These are phyloP conservation scores for Dicranocentrus wangi DNA, from an alignment of 2,888 invertebrate species.

Conservation along the genomic window DNA sequence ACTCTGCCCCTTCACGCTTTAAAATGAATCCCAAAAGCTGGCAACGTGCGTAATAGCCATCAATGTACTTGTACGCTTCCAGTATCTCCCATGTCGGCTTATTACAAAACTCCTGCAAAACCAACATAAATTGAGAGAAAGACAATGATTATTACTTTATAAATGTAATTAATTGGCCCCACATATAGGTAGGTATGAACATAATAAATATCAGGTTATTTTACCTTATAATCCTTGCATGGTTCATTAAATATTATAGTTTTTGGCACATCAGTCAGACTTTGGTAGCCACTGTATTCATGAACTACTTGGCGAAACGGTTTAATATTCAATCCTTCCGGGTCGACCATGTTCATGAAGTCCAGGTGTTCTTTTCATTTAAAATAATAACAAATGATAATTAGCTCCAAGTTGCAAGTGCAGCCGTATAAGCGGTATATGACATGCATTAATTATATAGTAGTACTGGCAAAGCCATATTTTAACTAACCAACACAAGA, in stretches of 20 bases:
- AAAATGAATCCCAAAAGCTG: constrained; percentile 89
- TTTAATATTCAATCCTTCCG: constrained; percentile 84
- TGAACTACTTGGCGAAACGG: constrained; percentile 92
- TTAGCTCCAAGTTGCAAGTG: background rate
- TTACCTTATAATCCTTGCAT: constrained; percentile 76
- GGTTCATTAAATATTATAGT: constrained; percentile 84
- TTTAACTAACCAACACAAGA: constrained; percentile 88
- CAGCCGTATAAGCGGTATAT: too few relatives aligned
- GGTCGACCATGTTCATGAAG: constrained; percentile 87
- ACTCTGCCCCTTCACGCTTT: constrained; percentile 87
- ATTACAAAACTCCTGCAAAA: constrained; percentile 77
- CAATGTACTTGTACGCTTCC: constrained; percentile 81
- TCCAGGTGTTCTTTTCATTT: constrained; percentile 89
- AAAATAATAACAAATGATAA: background rate
- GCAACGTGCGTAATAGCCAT: constrained; percentile 85
- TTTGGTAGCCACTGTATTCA: constrained; percentile 95
- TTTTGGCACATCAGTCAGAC: constrained; percentile 94
- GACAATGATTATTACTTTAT: too few relatives aligned
- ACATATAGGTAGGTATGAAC: background rate
- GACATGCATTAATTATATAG: too few relatives aligned
- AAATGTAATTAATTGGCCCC: too few relatives aligned
- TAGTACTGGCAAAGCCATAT: background rate
- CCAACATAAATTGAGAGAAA: too few relatives aligned
- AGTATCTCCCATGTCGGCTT: constrained; percentile 85
- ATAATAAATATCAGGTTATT: constrained; percentile 62